These are phyloP conservation scores for Actenoides lindsayi DNA, from an alignment of 2,113 vertebrate genomes.

Conservation along the genomic window DNA sequence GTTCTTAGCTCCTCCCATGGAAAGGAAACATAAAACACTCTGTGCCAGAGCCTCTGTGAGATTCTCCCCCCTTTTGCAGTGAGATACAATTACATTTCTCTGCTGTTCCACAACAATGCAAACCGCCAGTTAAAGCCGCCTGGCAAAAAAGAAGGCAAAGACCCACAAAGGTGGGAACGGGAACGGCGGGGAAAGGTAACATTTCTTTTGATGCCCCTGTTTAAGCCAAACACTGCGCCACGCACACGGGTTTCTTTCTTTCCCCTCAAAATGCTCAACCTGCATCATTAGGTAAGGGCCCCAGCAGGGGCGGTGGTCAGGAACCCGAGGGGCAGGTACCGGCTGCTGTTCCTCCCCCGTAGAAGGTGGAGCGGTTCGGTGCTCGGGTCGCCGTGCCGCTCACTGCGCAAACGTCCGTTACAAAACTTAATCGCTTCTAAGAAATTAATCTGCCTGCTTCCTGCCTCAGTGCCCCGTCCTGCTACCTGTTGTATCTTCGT, in stretches of 20 bases:
- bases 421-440: background rate
- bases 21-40: slow-evolving; percentile 47
- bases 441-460: background rate
- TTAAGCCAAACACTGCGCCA: background rate
- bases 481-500: background rate
- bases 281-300: background rate
- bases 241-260: background rate
- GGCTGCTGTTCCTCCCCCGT: background rate
- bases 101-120: slow-evolving; percentile 16
- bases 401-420: background rate
- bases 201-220: background rate
- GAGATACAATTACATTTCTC: slow-evolving; percentile 27
- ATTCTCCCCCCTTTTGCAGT: background rate
- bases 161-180: background rate
- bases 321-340: slow-evolving; percentile 28
- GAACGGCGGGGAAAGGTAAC: background rate
- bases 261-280: background rate
- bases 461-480: background rate
- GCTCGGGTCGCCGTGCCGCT: background rate
- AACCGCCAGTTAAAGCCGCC: background rate
- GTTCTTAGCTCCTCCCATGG: slow-evolving; percentile 41
- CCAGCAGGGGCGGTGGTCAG: background rate
- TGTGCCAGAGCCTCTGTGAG: background rate
- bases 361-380: background rate
- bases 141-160: background rate